Evolutionary conservation across 2,888 invertebrate species (phyloP).

Genomic region (Osedax fenrisi): DNA sequence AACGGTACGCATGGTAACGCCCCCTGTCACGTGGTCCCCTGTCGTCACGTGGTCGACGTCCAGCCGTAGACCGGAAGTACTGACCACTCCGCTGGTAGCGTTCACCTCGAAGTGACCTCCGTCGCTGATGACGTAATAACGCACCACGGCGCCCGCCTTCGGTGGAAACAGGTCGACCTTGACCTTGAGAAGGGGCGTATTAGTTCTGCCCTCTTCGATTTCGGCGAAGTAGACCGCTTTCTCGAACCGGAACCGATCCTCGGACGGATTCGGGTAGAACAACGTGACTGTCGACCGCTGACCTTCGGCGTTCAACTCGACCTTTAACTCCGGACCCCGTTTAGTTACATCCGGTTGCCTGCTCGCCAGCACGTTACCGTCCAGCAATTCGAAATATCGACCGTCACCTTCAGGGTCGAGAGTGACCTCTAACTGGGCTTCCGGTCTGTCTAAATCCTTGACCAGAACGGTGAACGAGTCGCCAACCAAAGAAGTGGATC

Average conservation of each 20-base stretch:
- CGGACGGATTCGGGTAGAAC: not conserved
- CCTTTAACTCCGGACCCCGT: not conserved
- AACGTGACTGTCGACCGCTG: not conserved
- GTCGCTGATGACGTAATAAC: not conserved
- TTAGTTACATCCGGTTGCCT: not conserved
- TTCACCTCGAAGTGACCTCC: not conserved
- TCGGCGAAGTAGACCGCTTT: not conserved
- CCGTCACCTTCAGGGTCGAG: not conserved
- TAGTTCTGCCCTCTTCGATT: not conserved
- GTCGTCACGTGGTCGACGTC: too few relatives aligned
- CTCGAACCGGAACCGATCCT: not conserved
- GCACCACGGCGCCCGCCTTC: not conserved
- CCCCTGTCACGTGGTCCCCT: too few relatives aligned
- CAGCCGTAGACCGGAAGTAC: not conserved
- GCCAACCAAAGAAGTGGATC: not conserved
- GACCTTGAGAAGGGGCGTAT: not conserved
- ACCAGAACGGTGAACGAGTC: not conserved
- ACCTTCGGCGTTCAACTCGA: not conserved
- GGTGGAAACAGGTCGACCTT: too few relatives aligned
- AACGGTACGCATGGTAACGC: too few relatives aligned
- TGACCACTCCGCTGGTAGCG: not conserved
- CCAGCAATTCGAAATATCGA: not conserved
- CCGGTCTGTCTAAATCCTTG: not conserved
- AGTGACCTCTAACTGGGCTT: not conserved
- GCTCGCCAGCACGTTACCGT: not conserved